Evolutionary conservation across 30 jellyfish, hydroid and myxozoan genomes (phyloP), one percentile per base, ranked within the genome.

Genomic region (Aurelia sp.): DNA sequence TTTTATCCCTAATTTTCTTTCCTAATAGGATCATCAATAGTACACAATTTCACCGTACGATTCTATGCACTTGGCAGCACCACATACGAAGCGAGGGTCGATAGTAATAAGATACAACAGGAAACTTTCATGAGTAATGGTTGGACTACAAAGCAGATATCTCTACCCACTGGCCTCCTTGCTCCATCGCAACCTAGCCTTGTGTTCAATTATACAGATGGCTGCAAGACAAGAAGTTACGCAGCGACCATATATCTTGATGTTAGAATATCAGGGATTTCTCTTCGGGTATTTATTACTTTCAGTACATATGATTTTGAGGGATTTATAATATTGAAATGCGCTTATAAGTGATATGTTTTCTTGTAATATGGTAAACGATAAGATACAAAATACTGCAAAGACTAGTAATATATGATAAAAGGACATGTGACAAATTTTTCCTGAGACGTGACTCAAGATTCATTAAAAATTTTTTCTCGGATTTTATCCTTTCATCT

Each of bases 151-250:
- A 55, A 33, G 51, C 19, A 19, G 13, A 69, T 82, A 27, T 17
- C 72, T 11, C 72, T 82, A 11, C 85, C 92, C n/a, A 13, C 60
- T 5, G 85, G 62, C 12, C 68, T 59, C 27, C 41, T n/a, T 22
- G 78, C 92, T 70, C 92, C 92, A 10, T 47, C 77, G 3, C 70
- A 12, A 73, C 70, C 21, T 65, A 81, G 31, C 27, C 64, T 81
- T 27, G 74, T 44, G 5, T 82, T 82, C 71, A 69, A 82, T 61
- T 82, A 82, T 53, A 82, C 92, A 3, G 92, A 82, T 60, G 27
- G 18, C 60, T 82, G 92, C 48, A 55, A 38, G 13, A 16, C 70
- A 0, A 82, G 63, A 58, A 60, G 71, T 63, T 70, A 58, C 71
- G 20, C 79, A 70, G 80, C 76, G 10, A 70, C 13, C 9, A 71